Base-by-base conservation (phyloP, 2,797 vertebrate genomes). In the Rhinella marina region DNA sequence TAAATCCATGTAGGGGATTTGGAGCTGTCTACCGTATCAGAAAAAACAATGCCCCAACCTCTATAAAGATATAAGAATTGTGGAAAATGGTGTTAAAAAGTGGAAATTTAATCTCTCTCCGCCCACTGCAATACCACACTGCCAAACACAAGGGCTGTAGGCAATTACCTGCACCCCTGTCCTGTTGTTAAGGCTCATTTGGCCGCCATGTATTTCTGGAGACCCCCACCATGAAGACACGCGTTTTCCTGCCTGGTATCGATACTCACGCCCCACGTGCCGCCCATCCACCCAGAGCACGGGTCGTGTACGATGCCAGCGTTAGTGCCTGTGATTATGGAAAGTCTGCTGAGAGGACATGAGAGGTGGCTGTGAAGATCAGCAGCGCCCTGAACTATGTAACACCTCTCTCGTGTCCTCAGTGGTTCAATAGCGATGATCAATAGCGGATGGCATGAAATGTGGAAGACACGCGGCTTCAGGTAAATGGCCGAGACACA, bases 341-440 rank as follows among this genome's bases (percentile, higher is more conserved):
- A 64, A 52, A 85, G 62, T 17, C n/a, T 76, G 75, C 61, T 78
- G 84, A 64, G 84, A 78, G 7, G 11, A 41, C 41, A 21, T 56
- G 50, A 32, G 41, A 41, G n/a, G 11, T 17, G 29, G 2, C 50
- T 23, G 10, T 83, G 66, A 83, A 3, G 52, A 54, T 79, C 17
- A 41, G 52, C 59, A n/a, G 54, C 3, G 27, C 85, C 77, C 85
- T 16, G 11, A 73, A 78, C 77, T 16, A 27, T 81, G 23, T 50
- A 61, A 66, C 85, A 50, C 85, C 64, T 86, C 85, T 14, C 23
- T 25, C 75, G 16, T 16, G 41, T 59, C 56, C 62, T 11, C 23
- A 1, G 12, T 5, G 29, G 32, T 11, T 48, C 50, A 70, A 50
- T 48, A 48, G 76, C 19, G 56, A 81, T 83, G 78, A 81, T 86